Conservation (phyloP, 2,888 invertebrate species). For the Pteria penguin region DNA sequence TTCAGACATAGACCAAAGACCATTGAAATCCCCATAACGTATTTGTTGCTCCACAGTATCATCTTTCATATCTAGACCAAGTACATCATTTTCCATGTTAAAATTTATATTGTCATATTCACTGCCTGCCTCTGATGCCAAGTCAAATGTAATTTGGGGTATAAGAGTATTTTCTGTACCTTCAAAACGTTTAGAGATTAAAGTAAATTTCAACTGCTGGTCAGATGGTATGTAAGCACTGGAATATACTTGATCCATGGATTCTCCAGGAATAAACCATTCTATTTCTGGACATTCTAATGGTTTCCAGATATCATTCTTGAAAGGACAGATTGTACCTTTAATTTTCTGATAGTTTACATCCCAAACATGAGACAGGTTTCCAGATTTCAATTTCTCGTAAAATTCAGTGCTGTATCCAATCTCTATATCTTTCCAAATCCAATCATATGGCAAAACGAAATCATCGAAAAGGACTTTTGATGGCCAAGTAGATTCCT, state of each 20-base stretch:
- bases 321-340: constrained; percentile 5
- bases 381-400: constrained; percentile 11
- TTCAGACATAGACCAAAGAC: constrained; percentile 41
- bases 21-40: constrained; percentile 56
- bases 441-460: background rate
- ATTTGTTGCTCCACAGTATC: constrained; percentile 50
- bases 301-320: background rate
- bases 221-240: background rate
- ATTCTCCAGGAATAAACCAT: background rate
- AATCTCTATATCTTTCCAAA: constrained; percentile 11
- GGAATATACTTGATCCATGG: background rate
- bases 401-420: constrained; percentile 16
- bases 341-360: constrained; percentile 34
- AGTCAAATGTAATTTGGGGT: constrained; percentile 56
- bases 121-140: constrained; percentile 41
- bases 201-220: background rate
- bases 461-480: constrained; percentile 26
- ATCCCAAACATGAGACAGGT: constrained; percentile 36
- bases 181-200: background rate
- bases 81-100: constrained; percentile 36
- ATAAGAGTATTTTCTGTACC: constrained; percentile 55
- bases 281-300: background rate
- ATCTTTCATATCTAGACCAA: constrained; percentile 25
- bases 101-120: constrained; percentile 39
- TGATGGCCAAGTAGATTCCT: constrained; percentile 24